phyloP scores from a whole-genome alignment of 2,797 vertebrate genomes.

The Cossypha caffra region DNA sequence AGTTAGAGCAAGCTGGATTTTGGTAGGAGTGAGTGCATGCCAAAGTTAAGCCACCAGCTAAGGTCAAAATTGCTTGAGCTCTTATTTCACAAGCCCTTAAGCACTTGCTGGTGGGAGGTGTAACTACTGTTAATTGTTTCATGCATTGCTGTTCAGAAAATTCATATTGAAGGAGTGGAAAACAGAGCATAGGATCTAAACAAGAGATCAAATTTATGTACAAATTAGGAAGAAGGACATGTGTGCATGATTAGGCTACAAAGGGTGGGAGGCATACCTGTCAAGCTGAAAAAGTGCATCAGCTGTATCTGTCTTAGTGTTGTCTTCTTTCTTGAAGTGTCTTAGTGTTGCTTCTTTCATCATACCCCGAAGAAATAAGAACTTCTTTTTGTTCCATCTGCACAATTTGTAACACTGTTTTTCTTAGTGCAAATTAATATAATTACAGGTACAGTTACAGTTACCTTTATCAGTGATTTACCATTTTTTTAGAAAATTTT shows the following conservation, averaged over 20 bases:
- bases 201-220: neutral
- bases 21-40: neutral
- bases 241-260: neutral
- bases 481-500: neutral
- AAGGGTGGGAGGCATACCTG: neutral
- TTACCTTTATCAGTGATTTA: neutral
- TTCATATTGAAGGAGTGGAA: rapidly evolving
- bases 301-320: neutral
- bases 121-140: neutral
- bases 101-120: neutral
- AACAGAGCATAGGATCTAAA: neutral
- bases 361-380: rapidly evolving
- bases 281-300: neutral
- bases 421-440: neutral
- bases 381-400: neutral
- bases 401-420: neutral
- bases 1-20: neutral
- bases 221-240: neutral
- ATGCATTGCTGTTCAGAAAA: neutral
- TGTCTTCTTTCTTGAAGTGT: neutral
- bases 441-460: neutral
- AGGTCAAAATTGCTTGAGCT: neutral
- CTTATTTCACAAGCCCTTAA: neutral
- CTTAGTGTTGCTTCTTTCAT: neutral
- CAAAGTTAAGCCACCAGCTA: neutral